Conservation (phyloP, 1,140 invertebrate genomes). For the Bombus impatiens region DNA sequence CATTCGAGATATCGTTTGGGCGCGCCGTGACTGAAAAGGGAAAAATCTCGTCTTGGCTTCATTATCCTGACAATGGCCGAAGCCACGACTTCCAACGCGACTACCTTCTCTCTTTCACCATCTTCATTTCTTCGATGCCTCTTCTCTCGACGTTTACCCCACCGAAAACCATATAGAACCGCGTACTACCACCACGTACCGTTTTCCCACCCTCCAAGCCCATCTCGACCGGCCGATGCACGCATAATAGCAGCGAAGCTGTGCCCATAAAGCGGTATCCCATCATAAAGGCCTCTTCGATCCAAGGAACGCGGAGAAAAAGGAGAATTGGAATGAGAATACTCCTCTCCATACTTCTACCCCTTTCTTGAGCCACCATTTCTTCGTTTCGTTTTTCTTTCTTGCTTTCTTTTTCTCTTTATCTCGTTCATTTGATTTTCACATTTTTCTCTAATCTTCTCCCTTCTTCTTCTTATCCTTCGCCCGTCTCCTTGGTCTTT, state of each 20-base stretch:
- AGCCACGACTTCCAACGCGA: slow-evolving; percentile 45
- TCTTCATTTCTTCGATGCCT: not conserved
- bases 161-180: slow-evolving; percentile 58
- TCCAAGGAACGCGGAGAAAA: slow-evolving; percentile 68
- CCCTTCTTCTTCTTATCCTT: not conserved
- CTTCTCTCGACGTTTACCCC: slow-evolving; percentile 22
- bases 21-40: slow-evolving; percentile 65
- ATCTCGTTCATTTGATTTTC: not conserved
- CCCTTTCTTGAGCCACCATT: not conserved
- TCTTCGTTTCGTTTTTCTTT: not conserved
- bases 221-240: slow-evolving; percentile 67
- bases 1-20: slow-evolving; percentile 64
- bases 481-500: not conserved
- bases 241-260: slow-evolving; percentile 76
- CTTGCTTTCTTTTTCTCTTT: not conserved
- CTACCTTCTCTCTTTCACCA: not conserved
- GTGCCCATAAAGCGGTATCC: slow-evolving; percentile 73
- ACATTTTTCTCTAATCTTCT: not conserved
- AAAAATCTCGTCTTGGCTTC: slow-evolving; percentile 77
- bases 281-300: slow-evolving; percentile 76
- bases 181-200: not conserved
- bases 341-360: slow-evolving; percentile 25
- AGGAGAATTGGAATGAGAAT: slow-evolving; percentile 73
- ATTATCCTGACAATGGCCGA: slow-evolving; percentile 75
- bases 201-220: not conserved